A percentile compares a stretch with the other conserved stretches of the same genome.
Evolutionary conservation across 2,888 invertebrate species (phyloP).

Genomic region (Homarus gammarus): DNA sequence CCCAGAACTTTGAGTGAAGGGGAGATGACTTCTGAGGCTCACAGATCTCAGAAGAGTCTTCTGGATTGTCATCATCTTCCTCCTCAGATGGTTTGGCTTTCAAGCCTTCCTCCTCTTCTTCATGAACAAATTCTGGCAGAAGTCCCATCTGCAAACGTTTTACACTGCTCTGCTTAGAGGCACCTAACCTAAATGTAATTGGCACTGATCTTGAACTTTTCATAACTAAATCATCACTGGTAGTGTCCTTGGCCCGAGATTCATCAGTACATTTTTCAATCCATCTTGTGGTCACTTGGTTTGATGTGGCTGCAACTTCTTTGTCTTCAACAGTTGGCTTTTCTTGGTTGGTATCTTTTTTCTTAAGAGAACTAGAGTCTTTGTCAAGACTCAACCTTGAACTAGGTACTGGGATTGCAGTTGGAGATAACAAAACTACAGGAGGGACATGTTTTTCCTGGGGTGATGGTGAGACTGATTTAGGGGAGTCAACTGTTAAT

Average conservation of each 20-base stretch:
- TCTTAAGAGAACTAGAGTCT: neutral
- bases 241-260: neutral
- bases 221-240: conserved; percentile 1
- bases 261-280: conserved; percentile 19
- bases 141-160: conserved; percentile 30
- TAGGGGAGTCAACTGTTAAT: neutral
- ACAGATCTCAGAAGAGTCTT: neutral
- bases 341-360: neutral
- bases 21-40: neutral
- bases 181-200: conserved; percentile 55
- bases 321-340: neutral
- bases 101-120: conserved; percentile 47
- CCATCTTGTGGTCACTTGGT: conserved; percentile 21
- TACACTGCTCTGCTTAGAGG: conserved; percentile 14
- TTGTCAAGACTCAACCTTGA: neutral
- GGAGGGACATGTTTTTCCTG: conserved; percentile 21
- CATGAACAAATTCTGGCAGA: conserved; percentile 25
- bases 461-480: too few species aligned
- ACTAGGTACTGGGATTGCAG: conserved; percentile 28
- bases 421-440: conserved; percentile 24
- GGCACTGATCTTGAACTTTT: conserved; percentile 33
- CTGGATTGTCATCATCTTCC: neutral
- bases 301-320: neutral
- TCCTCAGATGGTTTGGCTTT: neutral
- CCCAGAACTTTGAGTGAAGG: neutral